Conservation (phyloP, 92 coral and sea anemone species). For the Phenganax marumi region DNA sequence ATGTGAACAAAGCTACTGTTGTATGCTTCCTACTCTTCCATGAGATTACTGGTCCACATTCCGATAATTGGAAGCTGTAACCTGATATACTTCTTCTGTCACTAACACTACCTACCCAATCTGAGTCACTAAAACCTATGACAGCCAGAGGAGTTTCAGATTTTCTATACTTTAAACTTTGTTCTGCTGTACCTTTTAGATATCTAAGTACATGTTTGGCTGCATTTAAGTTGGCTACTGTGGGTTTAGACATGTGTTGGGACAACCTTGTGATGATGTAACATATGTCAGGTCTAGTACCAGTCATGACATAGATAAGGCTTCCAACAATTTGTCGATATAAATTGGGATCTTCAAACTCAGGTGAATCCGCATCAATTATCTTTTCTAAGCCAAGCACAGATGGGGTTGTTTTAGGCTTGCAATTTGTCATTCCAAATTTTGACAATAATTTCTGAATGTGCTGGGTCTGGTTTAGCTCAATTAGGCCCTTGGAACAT, state of each 20-base stretch:
- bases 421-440: conserved; percentile 30
- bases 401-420: too few species aligned
- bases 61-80: conserved; percentile 40
- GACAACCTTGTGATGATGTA: conserved; percentile 40
- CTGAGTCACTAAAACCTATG: conserved; percentile 38
- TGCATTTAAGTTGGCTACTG: conserved; percentile 17
- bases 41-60: conserved; percentile 37
- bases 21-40: conserved; percentile 49
- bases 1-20: conserved; percentile 43
- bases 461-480: conserved; percentile 27
- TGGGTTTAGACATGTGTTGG: conserved; percentile 42
- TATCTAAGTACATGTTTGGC: conserved; percentile 44
- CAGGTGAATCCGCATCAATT: conserved; percentile 15
- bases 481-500: conserved; percentile 26
- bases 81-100: conserved; percentile 58
- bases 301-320: conserved; percentile 56
- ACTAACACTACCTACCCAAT: conserved; percentile 32
- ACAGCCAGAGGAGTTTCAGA: conserved; percentile 23
- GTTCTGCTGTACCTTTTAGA: conserved; percentile 34
- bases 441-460: conserved; percentile 26
- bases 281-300: conserved; percentile 44
- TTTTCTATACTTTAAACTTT: conserved; percentile 34
- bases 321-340: conserved; percentile 16
- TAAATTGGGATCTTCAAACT: conserved; percentile 23
- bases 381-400: conserved; percentile 1